Evolutionary conservation across 2,888 invertebrate species (phyloP).

Genomic region (Drosophila infuscata): DNA sequence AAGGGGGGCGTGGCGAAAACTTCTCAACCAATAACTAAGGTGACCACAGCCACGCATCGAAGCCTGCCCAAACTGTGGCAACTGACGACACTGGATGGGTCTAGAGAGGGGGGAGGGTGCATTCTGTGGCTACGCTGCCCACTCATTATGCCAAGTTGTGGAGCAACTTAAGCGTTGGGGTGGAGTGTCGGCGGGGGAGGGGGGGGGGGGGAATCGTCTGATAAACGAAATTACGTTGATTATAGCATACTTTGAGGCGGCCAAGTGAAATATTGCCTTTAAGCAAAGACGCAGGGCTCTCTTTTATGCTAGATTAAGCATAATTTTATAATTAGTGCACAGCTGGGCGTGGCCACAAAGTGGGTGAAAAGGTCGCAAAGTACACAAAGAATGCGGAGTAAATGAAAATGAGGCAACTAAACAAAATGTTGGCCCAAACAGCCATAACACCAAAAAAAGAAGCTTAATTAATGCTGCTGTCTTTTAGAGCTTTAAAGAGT

Average conservation of each 20-base stretch:
- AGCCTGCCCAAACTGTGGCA: slow-evolving; percentile 26
- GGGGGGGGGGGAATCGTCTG: slow-evolving; percentile 5
- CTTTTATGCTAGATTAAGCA: slow-evolving; percentile 72
- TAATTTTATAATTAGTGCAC: slow-evolving; percentile 69
- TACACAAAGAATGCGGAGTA: slow-evolving; percentile 13
- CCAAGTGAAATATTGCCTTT: slow-evolving; percentile 65
- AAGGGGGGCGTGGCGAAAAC: slow-evolving; percentile 9
- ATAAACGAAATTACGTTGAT: slow-evolving; percentile 61
- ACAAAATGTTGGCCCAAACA: slow-evolving; percentile 18
- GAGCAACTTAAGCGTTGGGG: not conserved
- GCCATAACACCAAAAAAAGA: not conserved
- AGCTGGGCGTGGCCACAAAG: slow-evolving; percentile 30
- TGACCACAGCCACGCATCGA: slow-evolving; percentile 45
- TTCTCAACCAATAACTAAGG: slow-evolving; percentile 24
- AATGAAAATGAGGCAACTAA: slow-evolving; percentile 27
- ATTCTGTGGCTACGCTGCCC: slow-evolving; percentile 21
- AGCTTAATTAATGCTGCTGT: slow-evolving; percentile 28
- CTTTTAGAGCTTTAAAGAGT: slow-evolving; percentile 18
- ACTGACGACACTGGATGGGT: slow-evolving; percentile 9
- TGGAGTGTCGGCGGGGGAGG: not conserved
- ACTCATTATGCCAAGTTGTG: slow-evolving; percentile 33
- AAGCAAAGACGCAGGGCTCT: not conserved
- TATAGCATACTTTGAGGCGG: slow-evolving; percentile 54
- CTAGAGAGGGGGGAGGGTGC: no score
- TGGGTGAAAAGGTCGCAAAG: not conserved